Evolutionary conservation across 2,888 invertebrate genomes (phyloP).

Genomic region (Synergus itoensis): DNA sequence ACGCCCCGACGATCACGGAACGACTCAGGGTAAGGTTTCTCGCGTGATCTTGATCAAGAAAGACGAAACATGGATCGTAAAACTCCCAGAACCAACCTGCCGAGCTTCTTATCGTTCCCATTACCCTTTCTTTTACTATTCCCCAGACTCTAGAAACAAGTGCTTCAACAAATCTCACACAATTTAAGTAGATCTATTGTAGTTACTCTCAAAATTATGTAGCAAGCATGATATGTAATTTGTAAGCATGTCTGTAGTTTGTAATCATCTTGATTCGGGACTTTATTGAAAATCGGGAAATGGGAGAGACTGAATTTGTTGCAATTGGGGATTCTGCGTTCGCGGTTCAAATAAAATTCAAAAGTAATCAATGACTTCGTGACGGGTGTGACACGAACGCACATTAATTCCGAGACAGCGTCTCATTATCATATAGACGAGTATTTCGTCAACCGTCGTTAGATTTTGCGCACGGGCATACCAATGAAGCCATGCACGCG

Average conservation of each 20-base stretch:
- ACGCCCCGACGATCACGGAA: slow-evolving; percentile 28
- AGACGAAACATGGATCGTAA: slow-evolving; percentile 29
- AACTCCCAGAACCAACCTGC: slow-evolving; percentile 15
- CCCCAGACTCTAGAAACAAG: slow-evolving; percentile 19
- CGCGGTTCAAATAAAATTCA: slow-evolving; percentile 23
- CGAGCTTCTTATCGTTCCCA: slow-evolving; percentile 24
- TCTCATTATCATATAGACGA: slow-evolving; percentile 75
- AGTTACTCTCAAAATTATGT: no score
- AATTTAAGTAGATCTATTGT: neutral
- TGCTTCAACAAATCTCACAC: slow-evolving; percentile 16
- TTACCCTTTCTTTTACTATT: slow-evolving; percentile 30
- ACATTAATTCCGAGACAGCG: slow-evolving; percentile 70
- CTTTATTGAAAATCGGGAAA: no score
- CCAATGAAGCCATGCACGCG: slow-evolving; percentile 64
- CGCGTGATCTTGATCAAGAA: slow-evolving; percentile 22
- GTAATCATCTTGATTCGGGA: no score
- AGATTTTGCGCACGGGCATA: slow-evolving; percentile 62
- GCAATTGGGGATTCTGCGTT: slow-evolving; percentile 23
- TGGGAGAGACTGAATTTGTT: neutral
- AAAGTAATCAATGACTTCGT: slow-evolving; percentile 39
- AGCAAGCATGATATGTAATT: no score
- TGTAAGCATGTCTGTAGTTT: no score
- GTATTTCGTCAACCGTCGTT: slow-evolving; percentile 72
- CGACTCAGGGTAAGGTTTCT: slow-evolving; percentile 6
- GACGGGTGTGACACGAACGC: slow-evolving; percentile 42